phyloP scores from a whole-genome alignment of 2,888 invertebrate species.

The Harpalus rubripes region DNA sequence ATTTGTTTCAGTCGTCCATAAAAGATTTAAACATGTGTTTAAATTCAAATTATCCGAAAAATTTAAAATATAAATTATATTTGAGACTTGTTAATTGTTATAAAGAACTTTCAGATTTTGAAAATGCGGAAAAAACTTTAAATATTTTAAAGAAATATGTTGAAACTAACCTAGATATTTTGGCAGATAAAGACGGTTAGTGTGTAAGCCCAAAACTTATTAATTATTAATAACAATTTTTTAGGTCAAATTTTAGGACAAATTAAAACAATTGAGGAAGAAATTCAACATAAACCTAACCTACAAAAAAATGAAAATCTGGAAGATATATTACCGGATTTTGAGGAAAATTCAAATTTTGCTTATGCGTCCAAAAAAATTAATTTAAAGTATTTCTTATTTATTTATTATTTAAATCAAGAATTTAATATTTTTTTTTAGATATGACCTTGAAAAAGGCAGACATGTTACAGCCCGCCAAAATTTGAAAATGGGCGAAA shows the following conservation, averaged over 20 bases:
- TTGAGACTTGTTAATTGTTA: conserved; percentile 84
- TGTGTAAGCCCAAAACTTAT: too few relatives aligned
- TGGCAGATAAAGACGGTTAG: not conserved
- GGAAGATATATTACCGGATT: not conserved
- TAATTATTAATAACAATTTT: too few relatives aligned
- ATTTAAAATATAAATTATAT: conserved; percentile 83
- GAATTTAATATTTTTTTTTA: not conserved
- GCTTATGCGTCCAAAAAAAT: not conserved
- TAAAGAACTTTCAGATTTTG: conserved; percentile 76
- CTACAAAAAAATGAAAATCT: not conserved
- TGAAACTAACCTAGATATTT: not conserved
- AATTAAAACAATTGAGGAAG: not conserved
- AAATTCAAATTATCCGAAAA: conserved; percentile 81
- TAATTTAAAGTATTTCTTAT: not conserved
- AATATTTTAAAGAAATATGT: conserved; percentile 10
- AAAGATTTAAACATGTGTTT: conserved; percentile 83
- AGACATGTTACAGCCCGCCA: conserved; percentile 83
- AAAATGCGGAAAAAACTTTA: conserved; percentile 51
- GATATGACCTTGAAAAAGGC: conserved; percentile 76
- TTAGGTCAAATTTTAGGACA: not conserved
- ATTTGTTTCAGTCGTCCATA: conserved; percentile 76
- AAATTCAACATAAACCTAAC: not conserved
- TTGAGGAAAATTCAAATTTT: not conserved
- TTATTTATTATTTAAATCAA: not conserved
- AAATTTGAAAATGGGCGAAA: conserved; percentile 82